phyloP scores from a whole-genome alignment of 2,113 vertebrate genomes.

The Bubo scandiacus region DNA sequence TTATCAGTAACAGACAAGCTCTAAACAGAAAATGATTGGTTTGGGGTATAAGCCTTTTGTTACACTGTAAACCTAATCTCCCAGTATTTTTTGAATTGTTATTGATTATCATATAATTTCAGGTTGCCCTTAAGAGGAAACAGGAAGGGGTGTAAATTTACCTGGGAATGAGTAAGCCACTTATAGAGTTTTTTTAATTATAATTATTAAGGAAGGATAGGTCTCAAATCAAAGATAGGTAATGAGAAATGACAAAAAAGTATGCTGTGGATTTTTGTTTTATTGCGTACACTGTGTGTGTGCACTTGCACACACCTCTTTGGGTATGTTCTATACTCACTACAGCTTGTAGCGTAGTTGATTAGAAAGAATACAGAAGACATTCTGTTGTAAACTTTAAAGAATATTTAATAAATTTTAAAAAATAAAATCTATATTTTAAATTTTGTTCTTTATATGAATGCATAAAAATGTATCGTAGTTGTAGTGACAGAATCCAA shows the following conservation, averaged over 20 bases:
- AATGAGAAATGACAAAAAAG: background rate
- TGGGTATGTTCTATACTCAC: background rate
- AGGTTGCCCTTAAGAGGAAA: background rate
- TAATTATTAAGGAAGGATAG: background rate
- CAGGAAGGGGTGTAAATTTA: background rate
- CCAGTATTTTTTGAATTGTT: background rate
- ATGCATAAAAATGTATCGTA: slow-evolving; percentile 56
- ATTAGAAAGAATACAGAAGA: slow-evolving; percentile 65
- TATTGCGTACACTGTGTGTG: background rate
- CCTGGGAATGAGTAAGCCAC: background rate
- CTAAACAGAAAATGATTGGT: background rate
- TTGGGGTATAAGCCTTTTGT: background rate
- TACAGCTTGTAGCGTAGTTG: background rate
- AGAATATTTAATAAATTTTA: slow-evolving; percentile 69
- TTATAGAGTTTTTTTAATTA: background rate
- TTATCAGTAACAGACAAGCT: background rate
- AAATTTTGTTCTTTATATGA: slow-evolving; percentile 49
- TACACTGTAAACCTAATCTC: background rate
- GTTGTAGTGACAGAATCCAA: slow-evolving; percentile 17
- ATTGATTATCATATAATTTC: background rate
- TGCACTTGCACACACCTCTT: background rate
- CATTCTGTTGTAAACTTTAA: slow-evolving; percentile 59
- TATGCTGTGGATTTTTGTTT: background rate
- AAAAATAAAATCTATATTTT: slow-evolving; percentile 71
- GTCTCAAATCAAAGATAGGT: background rate